A percentile compares a stretch with the other conserved stretches of the same genome.
phyloP scores from a whole-genome alignment of 2,888 invertebrate species.

The Tuberolachnus salignus region DNA sequence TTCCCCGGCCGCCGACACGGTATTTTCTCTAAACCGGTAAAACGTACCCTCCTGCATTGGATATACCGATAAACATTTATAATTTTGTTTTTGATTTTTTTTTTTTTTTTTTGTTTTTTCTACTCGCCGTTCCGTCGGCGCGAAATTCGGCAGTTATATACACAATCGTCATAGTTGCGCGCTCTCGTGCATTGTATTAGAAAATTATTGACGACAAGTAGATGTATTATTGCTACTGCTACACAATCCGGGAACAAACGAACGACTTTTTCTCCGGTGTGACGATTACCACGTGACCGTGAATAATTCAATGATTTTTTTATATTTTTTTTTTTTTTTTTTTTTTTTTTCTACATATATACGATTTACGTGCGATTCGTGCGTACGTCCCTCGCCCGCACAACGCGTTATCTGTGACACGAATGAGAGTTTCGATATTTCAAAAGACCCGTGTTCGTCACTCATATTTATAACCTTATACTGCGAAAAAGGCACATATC shows the following conservation, averaged over 20 bases:
- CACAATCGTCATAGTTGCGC: not conserved
- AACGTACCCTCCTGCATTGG: not conserved
- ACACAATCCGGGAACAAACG: not conserved
- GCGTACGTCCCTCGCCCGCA: not conserved
- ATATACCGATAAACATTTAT: not conserved
- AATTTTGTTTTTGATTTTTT: conserved; percentile 1
- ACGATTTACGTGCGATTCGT: not conserved
- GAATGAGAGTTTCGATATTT: not conserved
- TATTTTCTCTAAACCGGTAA: not conserved
- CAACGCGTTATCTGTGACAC: not conserved
- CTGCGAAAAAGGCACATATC: not conserved
- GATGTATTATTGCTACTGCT: not conserved
- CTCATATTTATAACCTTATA: too few species aligned
- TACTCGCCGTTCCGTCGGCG: not conserved
- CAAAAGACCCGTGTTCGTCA: conserved; percentile 4
- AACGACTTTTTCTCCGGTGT: not conserved
- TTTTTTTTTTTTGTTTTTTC: not conserved
- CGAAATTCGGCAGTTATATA: not conserved
- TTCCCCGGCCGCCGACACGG: not conserved
- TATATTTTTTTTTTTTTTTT: not conserved
- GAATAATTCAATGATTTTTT: conserved; percentile 46
- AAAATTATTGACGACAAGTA: conserved; percentile 18
- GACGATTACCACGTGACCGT: conserved; percentile 45
- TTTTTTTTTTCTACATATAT: too few species aligned
- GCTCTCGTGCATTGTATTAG: not conserved